phyloP scores from a whole-genome alignment of 2,888 invertebrate species.

The Rhagonycha fulva region DNA sequence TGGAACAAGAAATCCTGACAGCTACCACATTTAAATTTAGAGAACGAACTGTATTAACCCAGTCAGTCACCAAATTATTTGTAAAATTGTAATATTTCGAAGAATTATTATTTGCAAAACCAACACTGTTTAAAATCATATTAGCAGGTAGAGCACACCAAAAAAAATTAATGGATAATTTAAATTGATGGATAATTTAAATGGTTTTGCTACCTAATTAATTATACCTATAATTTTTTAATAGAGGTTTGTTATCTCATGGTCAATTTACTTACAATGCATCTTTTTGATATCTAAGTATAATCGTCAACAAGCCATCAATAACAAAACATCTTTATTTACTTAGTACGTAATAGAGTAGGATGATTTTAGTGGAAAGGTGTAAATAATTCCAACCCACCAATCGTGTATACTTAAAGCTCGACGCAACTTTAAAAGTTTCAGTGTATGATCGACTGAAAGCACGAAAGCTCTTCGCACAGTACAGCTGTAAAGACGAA shows the following conservation, averaged over 20 bases:
- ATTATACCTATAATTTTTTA: neutral
- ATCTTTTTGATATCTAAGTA: neutral
- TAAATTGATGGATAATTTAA: neutral
- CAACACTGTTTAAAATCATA: neutral
- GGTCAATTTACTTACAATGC: neutral
- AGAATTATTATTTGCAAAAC: neutral
- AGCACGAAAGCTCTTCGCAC: conserved; percentile 19
- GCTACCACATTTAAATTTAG: neutral
- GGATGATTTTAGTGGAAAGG: conserved; percentile 24
- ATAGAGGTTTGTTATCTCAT: neutral
- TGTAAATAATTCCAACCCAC: conserved; percentile 24
- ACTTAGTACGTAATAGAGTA: conserved; percentile 5
- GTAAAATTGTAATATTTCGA: neutral
- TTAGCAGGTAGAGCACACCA: neutral
- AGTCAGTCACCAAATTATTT: neutral
- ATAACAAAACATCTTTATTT: conserved; percentile 5
- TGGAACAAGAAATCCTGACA: neutral
- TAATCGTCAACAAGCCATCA: neutral
- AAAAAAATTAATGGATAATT: neutral
- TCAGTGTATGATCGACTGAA: conserved; percentile 32
- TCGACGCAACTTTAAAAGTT: conserved; percentile 22
- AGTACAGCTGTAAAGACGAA: neutral
- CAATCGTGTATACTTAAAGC: conserved; percentile 35
- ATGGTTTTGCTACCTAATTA: neutral
- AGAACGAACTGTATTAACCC: neutral